phyloP scores from a whole-genome alignment of 1,140 invertebrate species.

The Diabrotica virgifera region DNA sequence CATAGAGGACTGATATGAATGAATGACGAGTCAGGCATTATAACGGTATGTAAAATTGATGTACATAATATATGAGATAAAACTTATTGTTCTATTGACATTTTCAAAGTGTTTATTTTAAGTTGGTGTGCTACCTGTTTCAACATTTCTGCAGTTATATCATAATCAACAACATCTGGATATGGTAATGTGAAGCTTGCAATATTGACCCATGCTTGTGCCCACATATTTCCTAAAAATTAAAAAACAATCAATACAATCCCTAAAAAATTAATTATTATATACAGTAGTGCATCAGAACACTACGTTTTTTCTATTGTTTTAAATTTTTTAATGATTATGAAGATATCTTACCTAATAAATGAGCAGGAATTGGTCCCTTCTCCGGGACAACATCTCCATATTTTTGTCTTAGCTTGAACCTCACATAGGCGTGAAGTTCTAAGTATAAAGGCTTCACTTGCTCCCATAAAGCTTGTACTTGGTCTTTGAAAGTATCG shows the following conservation, averaged over 20 bases:
- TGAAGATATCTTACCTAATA: conserved; percentile 56
- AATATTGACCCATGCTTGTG: conserved; percentile 83
- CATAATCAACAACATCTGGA: conserved; percentile 66
- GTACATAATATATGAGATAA: no score
- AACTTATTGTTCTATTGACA: no score
- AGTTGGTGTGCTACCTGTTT: conserved; percentile 55
- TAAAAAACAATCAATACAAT: conserved; percentile 56
- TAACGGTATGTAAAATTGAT: no score
- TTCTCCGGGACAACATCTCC: conserved; percentile 59
- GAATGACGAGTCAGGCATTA: no score
- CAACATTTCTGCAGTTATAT: conserved; percentile 69
- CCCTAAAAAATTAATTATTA: no score
- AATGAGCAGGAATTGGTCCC: conserved; percentile 89
- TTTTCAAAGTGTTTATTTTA: no score
- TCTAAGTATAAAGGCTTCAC: conserved; percentile 80
- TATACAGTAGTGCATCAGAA: no score
- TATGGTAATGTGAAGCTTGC: conserved; percentile 72
- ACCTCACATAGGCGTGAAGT: conserved; percentile 83
- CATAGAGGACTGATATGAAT: no score
- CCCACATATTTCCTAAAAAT: conserved; percentile 92
- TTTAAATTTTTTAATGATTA: neutral
- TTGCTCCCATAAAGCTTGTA: conserved; percentile 69
- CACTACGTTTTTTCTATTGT: no score
- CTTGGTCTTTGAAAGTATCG: conserved; percentile 55
- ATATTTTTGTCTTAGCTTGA: conserved; percentile 69